Evolutionary conservation across 2,888 invertebrate genomes (phyloP), one percentile per base, ranked within the genome.

Genomic region (Podotricha telesiphe): DNA sequence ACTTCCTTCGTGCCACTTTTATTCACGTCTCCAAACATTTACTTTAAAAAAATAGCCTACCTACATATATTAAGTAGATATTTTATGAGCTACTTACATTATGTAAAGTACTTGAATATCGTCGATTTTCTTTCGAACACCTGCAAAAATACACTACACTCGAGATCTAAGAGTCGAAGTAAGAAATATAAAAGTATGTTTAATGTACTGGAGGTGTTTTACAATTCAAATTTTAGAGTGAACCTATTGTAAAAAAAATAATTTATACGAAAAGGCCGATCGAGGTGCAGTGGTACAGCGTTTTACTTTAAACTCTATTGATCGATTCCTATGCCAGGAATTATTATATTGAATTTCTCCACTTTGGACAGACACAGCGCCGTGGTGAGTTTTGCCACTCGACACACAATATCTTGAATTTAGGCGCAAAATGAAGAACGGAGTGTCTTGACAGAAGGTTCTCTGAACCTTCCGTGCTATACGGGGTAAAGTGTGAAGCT

Each of bases 71-170:
- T 34, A 10, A n/a, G n/a, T 2, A 28, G 17, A 55, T 11, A 34
- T 37, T 55, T 55, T 55, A 34, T 55, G 55, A 55, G 55, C 55
- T 37, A 55, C 55, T 55, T 17, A 55, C 34, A 55, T 55, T 55
- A 55, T 37, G 45, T 17, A 22, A 45, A 59, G 17, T 37, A 55
- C 11, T 10, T 11, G 34, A 45, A 45, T 28, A 59, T 15, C 7
- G n/a, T 22, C 45, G 17, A 59, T 42, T 42, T 59, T 59, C n/a
- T 59, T 59, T 59, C 1, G 22, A 59, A 45, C 59, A 59, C 42
- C 59, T 59, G 59, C 22, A 45, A 59, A 59, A 59, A 59, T 59
- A 45, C 22, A 59, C 45, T 17, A 22, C 10, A n/a, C 22, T 28
- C 55, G n/a, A 59, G 22, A 59, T n/a, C 22, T 59, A 11, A 22